phyloP scores from a whole-genome alignment of 2,797 vertebrate genomes.

The Spheniscus humboldti region DNA sequence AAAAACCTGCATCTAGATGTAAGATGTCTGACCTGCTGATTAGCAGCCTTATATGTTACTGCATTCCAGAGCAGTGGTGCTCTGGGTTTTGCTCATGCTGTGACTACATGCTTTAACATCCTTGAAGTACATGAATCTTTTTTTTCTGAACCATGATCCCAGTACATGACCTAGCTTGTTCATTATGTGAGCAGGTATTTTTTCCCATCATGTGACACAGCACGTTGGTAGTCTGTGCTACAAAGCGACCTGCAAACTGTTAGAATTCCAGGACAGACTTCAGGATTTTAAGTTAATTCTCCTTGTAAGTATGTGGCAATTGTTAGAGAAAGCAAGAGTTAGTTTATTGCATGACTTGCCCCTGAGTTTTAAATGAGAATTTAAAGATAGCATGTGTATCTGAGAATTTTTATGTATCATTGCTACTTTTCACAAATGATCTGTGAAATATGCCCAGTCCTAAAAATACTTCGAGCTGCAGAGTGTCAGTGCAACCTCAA shows the following conservation, averaged over 20 bases:
- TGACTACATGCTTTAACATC: background rate
- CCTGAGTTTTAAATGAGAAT: background rate
- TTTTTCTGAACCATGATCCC: background rate
- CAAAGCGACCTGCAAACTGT: background rate
- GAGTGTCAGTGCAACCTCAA: background rate
- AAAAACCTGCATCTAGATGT: background rate
- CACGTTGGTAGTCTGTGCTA: background rate
- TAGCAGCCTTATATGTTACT: background rate
- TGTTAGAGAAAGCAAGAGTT: background rate
- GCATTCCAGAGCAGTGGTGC: background rate
- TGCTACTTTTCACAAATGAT: background rate
- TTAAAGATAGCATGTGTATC: background rate
- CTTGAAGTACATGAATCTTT: no score
- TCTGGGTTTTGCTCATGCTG: background rate
- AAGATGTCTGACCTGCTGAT: background rate
- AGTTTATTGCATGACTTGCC: background rate
- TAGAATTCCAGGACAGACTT: background rate
- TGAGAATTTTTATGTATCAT: background rate
- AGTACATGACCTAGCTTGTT: rapidly evolving
- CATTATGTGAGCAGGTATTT: background rate
- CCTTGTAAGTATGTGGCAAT: background rate
- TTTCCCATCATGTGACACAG: background rate
- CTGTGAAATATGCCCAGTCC: background rate
- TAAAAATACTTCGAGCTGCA: background rate
- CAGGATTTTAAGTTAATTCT: background rate